Evolutionary conservation across 2,797 vertebrate species (phyloP).

Genomic region (Antennarius maculatus): DNA sequence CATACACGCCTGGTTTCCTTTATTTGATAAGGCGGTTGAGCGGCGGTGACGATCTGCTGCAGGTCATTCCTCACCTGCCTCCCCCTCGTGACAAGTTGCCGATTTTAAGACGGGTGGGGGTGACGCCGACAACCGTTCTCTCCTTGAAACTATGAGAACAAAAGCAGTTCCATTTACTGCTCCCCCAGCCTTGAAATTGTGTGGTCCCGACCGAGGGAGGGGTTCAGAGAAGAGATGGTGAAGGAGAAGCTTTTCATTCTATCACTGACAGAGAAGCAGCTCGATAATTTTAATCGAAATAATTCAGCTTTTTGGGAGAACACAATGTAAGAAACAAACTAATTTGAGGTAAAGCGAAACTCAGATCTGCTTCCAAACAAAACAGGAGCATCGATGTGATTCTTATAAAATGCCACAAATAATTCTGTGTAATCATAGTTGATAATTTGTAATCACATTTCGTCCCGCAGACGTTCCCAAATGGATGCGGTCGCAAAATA

Average conservation of each 20-base stretch:
- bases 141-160: slow-evolving; percentile 38
- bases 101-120: slow-evolving; percentile 47
- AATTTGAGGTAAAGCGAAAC: background rate
- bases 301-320: background rate
- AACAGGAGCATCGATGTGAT: background rate
- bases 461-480: no score
- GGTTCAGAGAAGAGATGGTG: background rate
- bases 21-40: background rate
- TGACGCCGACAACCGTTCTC: slow-evolving; percentile 48
- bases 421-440: background rate
- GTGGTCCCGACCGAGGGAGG: background rate
- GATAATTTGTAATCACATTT: no score
- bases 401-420: background rate
- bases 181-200: slow-evolving; percentile 41
- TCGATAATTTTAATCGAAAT: background rate
- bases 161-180: slow-evolving; percentile 40
- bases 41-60: slow-evolving; percentile 25
- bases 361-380: slow-evolving; percentile 1
- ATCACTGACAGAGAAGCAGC: background rate
- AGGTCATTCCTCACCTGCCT: slow-evolving; percentile 54
- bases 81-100: slow-evolving; percentile 43
- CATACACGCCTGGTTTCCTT: background rate
- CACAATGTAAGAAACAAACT: background rate
- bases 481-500: no score
- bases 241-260: background rate